Percentiles rank a stretch among this genome's conserved stretches.
Evolutionary conservation across 2,113 vertebrate genomes (phyloP).

Genomic region (Pituophis catenifer): DNA sequence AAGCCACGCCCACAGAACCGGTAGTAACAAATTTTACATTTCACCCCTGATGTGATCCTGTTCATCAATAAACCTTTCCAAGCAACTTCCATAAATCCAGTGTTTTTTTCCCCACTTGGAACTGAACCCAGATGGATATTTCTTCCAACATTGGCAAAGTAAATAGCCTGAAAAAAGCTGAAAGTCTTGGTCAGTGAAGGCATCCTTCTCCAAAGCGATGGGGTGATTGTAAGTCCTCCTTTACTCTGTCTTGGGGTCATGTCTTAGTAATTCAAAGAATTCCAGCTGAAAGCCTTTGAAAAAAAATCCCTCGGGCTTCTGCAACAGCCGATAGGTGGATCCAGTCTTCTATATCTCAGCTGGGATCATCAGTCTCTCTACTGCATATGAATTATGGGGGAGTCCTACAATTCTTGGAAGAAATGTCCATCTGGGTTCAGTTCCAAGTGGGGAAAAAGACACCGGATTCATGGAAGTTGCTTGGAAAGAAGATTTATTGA

Average conservation of each 20-base stretch:
- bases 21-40: too few species aligned
- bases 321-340: background rate
- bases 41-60: too few species aligned
- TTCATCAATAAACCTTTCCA: too few species aligned
- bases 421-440: too few species aligned
- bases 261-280: background rate
- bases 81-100: too few species aligned
- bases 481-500: too few species aligned
- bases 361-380: background rate
- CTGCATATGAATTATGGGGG: background rate
- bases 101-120: too few species aligned
- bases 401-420: background rate
- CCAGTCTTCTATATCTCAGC: background rate
- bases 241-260: background rate
- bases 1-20: too few species aligned
- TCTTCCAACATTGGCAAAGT: background rate
- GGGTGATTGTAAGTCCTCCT: background rate
- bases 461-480: too few species aligned
- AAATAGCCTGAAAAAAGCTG: conserved; percentile 43
- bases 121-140: too few species aligned
- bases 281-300: background rate
- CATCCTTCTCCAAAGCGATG: background rate
- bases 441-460: too few species aligned
- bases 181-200: background rate
- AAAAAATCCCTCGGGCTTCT: background rate